phyloP scores from a whole-genome alignment of 2,888 invertebrate genomes.

The Saturnia pavonia region DNA sequence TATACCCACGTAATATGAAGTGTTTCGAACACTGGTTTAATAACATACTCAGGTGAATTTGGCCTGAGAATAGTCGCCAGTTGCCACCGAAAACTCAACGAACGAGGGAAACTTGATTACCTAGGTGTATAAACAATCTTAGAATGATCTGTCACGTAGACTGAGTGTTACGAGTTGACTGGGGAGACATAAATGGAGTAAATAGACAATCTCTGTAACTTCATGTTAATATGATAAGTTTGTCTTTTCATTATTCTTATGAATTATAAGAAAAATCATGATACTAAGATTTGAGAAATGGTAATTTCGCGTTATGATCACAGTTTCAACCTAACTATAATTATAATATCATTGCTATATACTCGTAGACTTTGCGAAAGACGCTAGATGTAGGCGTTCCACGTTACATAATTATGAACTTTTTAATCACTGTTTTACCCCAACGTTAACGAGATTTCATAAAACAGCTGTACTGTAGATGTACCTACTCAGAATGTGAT shows the following conservation, averaged over 20 bases:
- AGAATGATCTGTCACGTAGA: not conserved
- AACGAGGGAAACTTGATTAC: not conserved
- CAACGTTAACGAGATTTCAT: not conserved
- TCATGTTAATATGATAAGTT: too few species aligned
- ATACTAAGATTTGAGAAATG: too few species aligned
- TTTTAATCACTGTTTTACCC: not conserved
- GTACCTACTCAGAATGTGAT: not conserved
- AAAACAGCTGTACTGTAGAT: not conserved
- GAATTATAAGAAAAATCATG: too few species aligned
- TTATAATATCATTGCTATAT: too few species aligned
- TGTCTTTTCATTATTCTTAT: too few species aligned
- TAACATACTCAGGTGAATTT: not conserved
- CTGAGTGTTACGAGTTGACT: too few species aligned
- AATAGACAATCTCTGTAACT: too few species aligned
- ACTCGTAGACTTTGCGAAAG: not conserved
- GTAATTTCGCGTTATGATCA: too few species aligned
- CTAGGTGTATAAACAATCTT: not conserved
- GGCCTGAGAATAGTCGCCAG: not conserved
- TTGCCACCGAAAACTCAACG: not conserved
- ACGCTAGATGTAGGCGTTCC: too few species aligned
- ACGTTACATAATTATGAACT: not conserved
- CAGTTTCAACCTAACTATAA: too few species aligned
- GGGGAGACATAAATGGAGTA: too few species aligned
- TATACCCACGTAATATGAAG: not conserved
- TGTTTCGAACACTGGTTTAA: too few species aligned